A percentile compares a stretch with the other conserved stretches of the same genome.
phyloP scores from a whole-genome alignment of 2,797 vertebrate species.

The Aplochiton taeniatus region DNA sequence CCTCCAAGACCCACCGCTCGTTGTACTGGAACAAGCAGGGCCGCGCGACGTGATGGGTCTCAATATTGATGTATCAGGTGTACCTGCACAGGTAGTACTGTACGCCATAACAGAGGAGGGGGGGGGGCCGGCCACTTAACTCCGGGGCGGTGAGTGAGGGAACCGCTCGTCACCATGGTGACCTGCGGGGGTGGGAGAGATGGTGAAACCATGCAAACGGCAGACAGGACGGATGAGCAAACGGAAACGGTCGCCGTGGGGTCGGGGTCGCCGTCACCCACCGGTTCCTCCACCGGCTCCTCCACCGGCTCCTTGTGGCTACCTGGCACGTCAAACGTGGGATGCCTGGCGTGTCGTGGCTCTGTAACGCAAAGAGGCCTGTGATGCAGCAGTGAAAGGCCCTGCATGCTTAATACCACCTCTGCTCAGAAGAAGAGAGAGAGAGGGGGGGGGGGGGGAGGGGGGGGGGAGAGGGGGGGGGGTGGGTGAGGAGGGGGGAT shows the following conservation, averaged over 20 bases:
- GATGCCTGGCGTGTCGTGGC: too few relatives aligned
- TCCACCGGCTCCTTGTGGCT: too few relatives aligned
- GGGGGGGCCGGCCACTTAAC: neutral
- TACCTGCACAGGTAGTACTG: too few relatives aligned
- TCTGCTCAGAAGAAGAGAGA: constrained; percentile 38
- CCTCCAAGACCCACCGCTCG: too few relatives aligned
- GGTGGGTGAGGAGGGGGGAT: constrained; percentile 12
- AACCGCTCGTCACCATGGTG: neutral
- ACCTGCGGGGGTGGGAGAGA: neutral
- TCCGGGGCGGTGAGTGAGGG: neutral
- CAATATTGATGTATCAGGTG: neutral
- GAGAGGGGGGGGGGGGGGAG: constrained; percentile 20
- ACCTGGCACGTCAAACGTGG: constrained; percentile 36
- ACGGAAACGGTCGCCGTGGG: neutral
- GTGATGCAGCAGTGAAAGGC: constrained; percentile 69
- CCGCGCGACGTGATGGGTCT: neutral
- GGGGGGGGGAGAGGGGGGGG: constrained; percentile 4
- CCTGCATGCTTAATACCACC: constrained; percentile 70
- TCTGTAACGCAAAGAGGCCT: constrained; percentile 65
- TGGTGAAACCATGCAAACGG: neutral
- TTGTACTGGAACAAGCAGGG: too few relatives aligned
- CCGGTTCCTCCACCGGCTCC: too few relatives aligned
- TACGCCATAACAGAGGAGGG: too few relatives aligned
- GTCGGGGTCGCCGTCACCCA: too few relatives aligned
- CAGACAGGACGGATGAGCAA: neutral